Percentiles rank a stretch among this genome's conserved stretches.
Evolutionary conservation across 2,888 invertebrate species (phyloP).

Genomic region (Uropetala carovei): DNA sequence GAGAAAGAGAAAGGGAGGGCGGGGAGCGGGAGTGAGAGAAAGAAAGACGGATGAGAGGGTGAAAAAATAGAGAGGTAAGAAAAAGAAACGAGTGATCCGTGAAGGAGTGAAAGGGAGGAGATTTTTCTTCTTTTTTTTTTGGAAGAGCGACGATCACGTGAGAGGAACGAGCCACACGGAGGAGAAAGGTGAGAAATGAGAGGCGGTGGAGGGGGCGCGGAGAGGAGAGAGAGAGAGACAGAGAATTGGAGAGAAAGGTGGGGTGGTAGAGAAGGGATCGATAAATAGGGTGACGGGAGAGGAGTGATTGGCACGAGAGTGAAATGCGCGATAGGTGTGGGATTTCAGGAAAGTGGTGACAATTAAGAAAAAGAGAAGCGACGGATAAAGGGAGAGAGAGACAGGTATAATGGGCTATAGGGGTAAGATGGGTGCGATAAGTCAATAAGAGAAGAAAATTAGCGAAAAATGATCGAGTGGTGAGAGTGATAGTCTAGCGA

Average conservation of each 20-base stretch:
- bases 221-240: not conserved
- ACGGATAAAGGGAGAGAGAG: not conserved
- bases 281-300: not conserved
- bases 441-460: too few species aligned
- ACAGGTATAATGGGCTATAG: not conserved
- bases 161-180: not conserved
- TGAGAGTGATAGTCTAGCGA: too few species aligned
- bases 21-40: slow-evolving; percentile 9
- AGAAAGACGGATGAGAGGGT: not conserved
- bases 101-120: not conserved
- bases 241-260: not conserved
- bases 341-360: too few species aligned
- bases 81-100: not conserved
- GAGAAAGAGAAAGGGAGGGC: too few species aligned
- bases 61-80: too few species aligned
- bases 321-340: too few species aligned
- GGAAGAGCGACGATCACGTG: not conserved
- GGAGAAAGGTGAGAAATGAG: not conserved
- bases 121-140: too few species aligned
- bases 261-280: not conserved
- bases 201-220: not conserved
- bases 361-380: too few species aligned
- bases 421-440: too few species aligned
- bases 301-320: too few species aligned
- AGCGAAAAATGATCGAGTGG: too few species aligned